Evolutionary conservation across 2,113 vertebrate species (phyloP).

Genomic region (Caretta caretta): DNA sequence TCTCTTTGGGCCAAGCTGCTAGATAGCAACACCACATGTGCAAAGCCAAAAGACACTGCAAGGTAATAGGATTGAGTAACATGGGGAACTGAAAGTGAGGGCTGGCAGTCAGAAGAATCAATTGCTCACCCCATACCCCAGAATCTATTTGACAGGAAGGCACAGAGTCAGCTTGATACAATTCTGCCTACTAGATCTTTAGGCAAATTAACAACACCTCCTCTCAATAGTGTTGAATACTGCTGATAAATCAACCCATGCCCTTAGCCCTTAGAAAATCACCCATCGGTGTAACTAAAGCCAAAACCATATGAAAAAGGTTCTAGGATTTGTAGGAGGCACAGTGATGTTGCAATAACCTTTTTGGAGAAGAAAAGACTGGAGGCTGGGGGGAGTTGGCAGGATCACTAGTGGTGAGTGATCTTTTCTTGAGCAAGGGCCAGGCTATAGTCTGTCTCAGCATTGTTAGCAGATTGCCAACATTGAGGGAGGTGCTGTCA

Average conservation of each 20-base stretch:
- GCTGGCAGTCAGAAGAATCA: neutral
- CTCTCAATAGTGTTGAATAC: neutral
- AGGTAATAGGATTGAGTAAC: neutral
- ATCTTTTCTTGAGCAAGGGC: constrained; percentile 50
- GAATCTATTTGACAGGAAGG: neutral
- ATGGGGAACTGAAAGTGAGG: neutral
- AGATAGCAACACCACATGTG: neutral
- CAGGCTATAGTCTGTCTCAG: constrained; percentile 51
- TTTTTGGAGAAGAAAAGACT: constrained; percentile 26
- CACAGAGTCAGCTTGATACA: neutral
- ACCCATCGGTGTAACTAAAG: neutral
- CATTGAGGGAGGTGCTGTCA: constrained; percentile 65
- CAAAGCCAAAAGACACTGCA: neutral
- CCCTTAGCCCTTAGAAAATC: neutral
- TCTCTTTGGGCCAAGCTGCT: neutral
- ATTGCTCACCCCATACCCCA: neutral
- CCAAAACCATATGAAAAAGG: neutral
- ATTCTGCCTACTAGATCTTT: neutral
- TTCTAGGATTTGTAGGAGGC: neutral
- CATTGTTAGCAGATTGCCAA: constrained; percentile 35
- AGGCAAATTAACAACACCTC: neutral
- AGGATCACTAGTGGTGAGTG: constrained; percentile 17
- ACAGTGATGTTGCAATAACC: neutral
- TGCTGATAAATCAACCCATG: neutral
- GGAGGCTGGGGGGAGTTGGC: constrained; percentile 21